phyloP scores from a whole-genome alignment of 1,140 invertebrate species.

The Calliphora vicina region DNA sequence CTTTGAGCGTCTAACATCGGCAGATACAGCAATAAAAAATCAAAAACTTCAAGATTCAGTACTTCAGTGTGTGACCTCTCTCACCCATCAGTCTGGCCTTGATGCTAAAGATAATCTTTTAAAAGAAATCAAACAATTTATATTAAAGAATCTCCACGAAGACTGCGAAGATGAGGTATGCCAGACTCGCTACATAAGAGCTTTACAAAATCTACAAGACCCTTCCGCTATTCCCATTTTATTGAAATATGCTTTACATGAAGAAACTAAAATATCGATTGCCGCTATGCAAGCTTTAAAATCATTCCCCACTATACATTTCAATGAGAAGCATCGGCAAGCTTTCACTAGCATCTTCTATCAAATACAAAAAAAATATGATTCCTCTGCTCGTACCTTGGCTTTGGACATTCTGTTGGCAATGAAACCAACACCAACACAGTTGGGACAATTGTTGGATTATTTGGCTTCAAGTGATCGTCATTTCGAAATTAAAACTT shows the following conservation, averaged over 20 bases:
- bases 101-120: conserved; percentile 47
- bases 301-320: conserved; percentile 64
- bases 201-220: conserved; percentile 73
- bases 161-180: conserved; percentile 54
- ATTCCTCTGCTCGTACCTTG: conserved; percentile 76
- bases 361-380: conserved; percentile 70
- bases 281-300: conserved; percentile 73
- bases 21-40: conserved; percentile 65
- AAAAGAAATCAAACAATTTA: conserved; percentile 43
- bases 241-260: conserved; percentile 66
- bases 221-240: conserved; percentile 68
- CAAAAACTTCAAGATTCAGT: conserved; percentile 72
- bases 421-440: conserved; percentile 66
- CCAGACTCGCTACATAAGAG: conserved; percentile 70
- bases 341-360: conserved; percentile 70
- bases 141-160: conserved; percentile 37
- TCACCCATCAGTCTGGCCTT: conserved; percentile 65
- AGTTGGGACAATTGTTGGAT: conserved; percentile 67
- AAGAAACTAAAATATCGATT: conserved; percentile 67
- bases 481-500: conserved; percentile 74
- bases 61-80: conserved; percentile 70
- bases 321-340: conserved; percentile 60
- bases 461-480: conserved; percentile 67
- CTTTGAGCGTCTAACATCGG: conserved; percentile 48
- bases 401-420: conserved; percentile 78